Evolutionary conservation across 2,888 invertebrate species (phyloP).

Genomic region (Tortricodes alternella): DNA sequence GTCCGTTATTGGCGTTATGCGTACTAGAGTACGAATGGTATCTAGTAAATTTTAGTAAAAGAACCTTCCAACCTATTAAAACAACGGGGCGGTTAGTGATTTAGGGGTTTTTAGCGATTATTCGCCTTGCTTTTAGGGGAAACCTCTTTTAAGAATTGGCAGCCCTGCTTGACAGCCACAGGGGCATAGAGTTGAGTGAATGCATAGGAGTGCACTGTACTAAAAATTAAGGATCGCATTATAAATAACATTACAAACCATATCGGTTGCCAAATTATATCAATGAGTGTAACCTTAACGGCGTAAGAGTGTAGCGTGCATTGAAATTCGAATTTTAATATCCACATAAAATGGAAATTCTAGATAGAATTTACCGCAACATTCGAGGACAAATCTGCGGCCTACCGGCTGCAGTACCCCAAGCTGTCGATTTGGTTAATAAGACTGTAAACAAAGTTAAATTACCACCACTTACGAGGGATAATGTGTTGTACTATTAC

Average conservation of each 20-base stretch:
- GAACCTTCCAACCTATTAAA: no score
- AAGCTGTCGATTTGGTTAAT: slow-evolving; percentile 63
- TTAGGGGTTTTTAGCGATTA: no score
- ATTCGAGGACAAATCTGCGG: slow-evolving; percentile 54
- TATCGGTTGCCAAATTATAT: slow-evolving; percentile 77
- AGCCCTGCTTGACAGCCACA: neutral
- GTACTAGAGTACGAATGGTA: no score
- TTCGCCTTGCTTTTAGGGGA: no score
- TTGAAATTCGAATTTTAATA: slow-evolving; percentile 27
- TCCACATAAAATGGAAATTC: slow-evolving; percentile 60
- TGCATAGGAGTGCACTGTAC: slow-evolving; percentile 11
- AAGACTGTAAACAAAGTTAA: slow-evolving; percentile 65
- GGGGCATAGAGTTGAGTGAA: neutral
- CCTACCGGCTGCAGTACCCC: slow-evolving; percentile 60
- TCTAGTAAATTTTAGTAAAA: no score
- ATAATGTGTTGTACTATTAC: slow-evolving; percentile 89
- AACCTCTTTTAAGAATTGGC: no score
- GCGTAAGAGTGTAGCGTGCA: slow-evolving; percentile 49
- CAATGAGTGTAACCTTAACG: slow-evolving; percentile 59
- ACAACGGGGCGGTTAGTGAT: no score
- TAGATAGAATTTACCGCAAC: slow-evolving; percentile 65
- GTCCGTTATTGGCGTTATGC: no score
- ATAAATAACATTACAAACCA: slow-evolving; percentile 53
- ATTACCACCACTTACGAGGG: slow-evolving; percentile 86
- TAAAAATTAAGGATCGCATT: slow-evolving; percentile 30